Conservation (phyloP, 2,888 invertebrate genomes). For the Sympetrum striolatum region DNA sequence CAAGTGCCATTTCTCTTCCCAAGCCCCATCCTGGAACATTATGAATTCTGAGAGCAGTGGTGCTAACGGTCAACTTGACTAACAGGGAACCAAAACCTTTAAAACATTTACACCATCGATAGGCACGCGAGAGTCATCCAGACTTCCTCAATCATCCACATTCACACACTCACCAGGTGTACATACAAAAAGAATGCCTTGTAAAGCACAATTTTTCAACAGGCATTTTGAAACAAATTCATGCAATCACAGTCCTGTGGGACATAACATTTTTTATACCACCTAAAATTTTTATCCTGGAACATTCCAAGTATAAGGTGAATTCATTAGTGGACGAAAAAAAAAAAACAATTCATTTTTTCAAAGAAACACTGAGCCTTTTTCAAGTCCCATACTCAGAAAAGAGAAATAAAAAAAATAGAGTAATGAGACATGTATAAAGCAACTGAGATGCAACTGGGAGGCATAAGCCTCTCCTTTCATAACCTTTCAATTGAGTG, state of each 20-base stretch:
- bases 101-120: conserved; percentile 6
- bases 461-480: neutral
- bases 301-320: neutral
- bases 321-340: neutral
- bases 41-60: conserved; percentile 12
- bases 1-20: neutral
- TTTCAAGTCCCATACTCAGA: neutral
- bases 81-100: conserved; percentile 5
- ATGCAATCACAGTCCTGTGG: conserved; percentile 28
- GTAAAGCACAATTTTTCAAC: conserved; percentile 2
- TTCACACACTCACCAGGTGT: neutral
- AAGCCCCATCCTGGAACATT: neutral
- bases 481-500: neutral
- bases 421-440: neutral
- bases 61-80: conserved; percentile 23
- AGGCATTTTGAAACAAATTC: conserved; percentile 33
- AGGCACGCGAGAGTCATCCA: neutral
- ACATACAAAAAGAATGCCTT: conserved; percentile 29
- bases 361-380: conserved; percentile 10
- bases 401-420: neutral
- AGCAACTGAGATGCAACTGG: conserved; percentile 11
- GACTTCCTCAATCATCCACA: neutral
- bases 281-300: neutral
- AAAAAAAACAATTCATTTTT: neutral
- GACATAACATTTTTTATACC: neutral